These are phyloP conservation scores for Geophilus truncorum DNA, from an alignment of 2,888 invertebrate genomes.

Conservation along the genomic window DNA sequence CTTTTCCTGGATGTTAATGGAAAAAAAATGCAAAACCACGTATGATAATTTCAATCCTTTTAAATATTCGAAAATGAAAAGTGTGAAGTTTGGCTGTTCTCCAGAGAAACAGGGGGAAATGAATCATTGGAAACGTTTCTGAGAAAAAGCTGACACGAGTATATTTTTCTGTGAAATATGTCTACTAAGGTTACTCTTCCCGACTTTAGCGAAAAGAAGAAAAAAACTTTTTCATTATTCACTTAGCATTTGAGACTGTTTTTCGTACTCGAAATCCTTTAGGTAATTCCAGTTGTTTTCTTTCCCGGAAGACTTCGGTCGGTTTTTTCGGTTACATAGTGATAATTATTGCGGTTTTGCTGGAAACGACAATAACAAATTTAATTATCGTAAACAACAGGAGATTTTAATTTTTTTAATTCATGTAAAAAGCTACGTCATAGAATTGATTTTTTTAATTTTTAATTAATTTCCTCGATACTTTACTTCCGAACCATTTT, in stretches of 20 bases:
- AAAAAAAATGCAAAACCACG: neutral
- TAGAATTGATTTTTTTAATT: too few relatives aligned
- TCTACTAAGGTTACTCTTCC: conserved; percentile 2
- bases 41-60: neutral
- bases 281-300: neutral
- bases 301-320: neutral
- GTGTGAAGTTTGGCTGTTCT: neutral
- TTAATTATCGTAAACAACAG: too few relatives aligned
- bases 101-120: neutral
- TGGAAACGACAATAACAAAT: too few relatives aligned
- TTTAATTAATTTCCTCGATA: too few relatives aligned
- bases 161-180: conserved; percentile 8
- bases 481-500: too few relatives aligned
- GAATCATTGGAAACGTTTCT: neutral
- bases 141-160: conserved; percentile 3
- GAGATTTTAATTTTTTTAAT: too few relatives aligned
- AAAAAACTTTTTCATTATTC: conserved; percentile 25
- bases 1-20: neutral
- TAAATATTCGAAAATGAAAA: neutral
- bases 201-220: neutral
- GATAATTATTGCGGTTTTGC: too few relatives aligned
- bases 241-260: neutral
- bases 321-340: neutral
- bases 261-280: neutral
- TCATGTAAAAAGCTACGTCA: too few relatives aligned